A percentile compares a stretch with the other conserved stretches of the same genome.
phyloP scores from a whole-genome alignment of 2,888 invertebrate genomes.

The Helleia helle region DNA sequence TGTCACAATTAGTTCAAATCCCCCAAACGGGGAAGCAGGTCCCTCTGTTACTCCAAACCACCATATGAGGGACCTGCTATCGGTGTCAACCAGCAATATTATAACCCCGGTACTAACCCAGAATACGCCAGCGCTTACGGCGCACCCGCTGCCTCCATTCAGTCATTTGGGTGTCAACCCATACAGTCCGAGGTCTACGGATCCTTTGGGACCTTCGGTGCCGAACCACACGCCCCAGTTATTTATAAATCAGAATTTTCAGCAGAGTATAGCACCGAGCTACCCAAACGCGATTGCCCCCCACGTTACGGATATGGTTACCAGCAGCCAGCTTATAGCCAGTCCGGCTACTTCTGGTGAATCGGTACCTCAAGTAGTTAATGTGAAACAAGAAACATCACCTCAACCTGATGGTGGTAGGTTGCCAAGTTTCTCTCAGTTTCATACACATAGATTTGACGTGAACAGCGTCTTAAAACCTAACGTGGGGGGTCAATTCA shows the following conservation, averaged over 20 bases:
- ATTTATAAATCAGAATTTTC: constrained; percentile 76
- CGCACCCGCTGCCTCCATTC: constrained; percentile 73
- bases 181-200: constrained; percentile 74
- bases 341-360: constrained; percentile 91
- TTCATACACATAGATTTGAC: constrained; percentile 74
- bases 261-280: constrained; percentile 76
- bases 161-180: constrained; percentile 75
- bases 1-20: constrained; percentile 77
- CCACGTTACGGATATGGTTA: constrained; percentile 86
- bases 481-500: constrained; percentile 86
- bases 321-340: constrained; percentile 78
- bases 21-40: constrained; percentile 98
- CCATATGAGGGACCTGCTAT: constrained; percentile 93
- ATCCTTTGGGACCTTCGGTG: constrained; percentile 73
- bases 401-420: constrained; percentile 57
- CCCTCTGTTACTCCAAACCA: constrained; percentile 90
- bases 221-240: constrained; percentile 75
- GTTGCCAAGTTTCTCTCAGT: constrained; percentile 79
- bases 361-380: constrained; percentile 61
- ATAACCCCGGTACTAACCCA: constrained; percentile 72
- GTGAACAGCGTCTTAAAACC: constrained; percentile 61
- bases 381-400: constrained; percentile 63
- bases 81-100: constrained; percentile 82
- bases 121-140: constrained; percentile 70
- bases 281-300: constrained; percentile 91